A percentile compares a stretch with the other conserved stretches of the same genome.
These are phyloP conservation scores for Meiosimyza decipiens DNA, from an alignment of 2,888 invertebrate species.

Conservation along the genomic window DNA sequence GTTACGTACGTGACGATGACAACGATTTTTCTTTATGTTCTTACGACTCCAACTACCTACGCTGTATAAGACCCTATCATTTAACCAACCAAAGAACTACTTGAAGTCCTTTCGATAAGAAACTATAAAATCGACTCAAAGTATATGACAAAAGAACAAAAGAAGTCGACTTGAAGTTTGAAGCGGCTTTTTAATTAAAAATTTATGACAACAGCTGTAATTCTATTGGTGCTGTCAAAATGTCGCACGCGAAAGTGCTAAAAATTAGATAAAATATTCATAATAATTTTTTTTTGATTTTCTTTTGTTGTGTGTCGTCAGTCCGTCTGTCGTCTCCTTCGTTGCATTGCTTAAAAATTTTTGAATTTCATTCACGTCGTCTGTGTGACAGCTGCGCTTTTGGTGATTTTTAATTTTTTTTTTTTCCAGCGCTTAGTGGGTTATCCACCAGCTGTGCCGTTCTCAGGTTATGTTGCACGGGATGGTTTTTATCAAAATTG, in stretches of 20 bases:
- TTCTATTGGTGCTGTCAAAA: not conserved
- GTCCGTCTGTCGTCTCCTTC: no score
- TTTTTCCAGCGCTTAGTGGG: not conserved
- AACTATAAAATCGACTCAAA: not conserved
- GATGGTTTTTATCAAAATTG: no score
- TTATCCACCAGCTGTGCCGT: not conserved
- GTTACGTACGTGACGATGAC: slow-evolving; percentile 6
- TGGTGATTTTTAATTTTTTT: no score
- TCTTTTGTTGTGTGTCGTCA: no score
- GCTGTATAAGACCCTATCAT: not conserved
- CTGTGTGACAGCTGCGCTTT: not conserved
- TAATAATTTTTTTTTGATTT: no score
- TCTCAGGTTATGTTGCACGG: no score
- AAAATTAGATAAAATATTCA: no score
- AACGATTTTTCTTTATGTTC: not conserved
- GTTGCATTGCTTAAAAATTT: not conserved
- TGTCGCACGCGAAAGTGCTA: no score
- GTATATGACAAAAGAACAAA: not conserved
- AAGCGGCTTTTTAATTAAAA: slow-evolving; percentile 4
- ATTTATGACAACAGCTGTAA: slow-evolving; percentile 5
- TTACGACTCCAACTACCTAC: not conserved
- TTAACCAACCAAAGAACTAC: not conserved
- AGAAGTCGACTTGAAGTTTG: not conserved
- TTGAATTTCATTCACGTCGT: slow-evolving; percentile 5
- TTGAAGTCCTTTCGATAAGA: not conserved